phyloP scores from a whole-genome alignment of 2,888 invertebrate species.

The Spicauda simplicius region DNA sequence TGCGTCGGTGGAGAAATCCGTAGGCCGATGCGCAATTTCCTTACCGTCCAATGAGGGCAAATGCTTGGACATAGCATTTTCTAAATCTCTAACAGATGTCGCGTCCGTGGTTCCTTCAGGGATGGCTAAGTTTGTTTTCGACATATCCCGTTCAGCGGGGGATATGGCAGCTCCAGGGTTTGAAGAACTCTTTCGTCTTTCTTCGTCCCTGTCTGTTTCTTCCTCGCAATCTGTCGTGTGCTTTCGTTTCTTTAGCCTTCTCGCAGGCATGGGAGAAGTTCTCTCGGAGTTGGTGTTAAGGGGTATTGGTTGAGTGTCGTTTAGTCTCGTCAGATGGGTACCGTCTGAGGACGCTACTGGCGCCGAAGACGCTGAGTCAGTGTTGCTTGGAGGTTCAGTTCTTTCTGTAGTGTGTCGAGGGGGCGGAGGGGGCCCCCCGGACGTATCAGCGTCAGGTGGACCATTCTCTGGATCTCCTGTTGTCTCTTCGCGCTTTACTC shows the following conservation, averaged over 20 bases:
- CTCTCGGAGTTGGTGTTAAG: slow-evolving; percentile 72
- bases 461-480: slow-evolving; percentile 94
- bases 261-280: slow-evolving; percentile 86
- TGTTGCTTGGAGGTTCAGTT: slow-evolving; percentile 70
- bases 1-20: slow-evolving; percentile 95
- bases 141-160: slow-evolving; percentile 73
- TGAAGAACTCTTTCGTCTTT: slow-evolving; percentile 74
- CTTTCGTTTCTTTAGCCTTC: slow-evolving; percentile 84
- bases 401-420: slow-evolving; percentile 70
- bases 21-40: slow-evolving; percentile 88
- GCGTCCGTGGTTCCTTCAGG: slow-evolving; percentile 74
- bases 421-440: slow-evolving; percentile 70
- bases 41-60: slow-evolving; percentile 86
- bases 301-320: slow-evolving; percentile 72
- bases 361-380: slow-evolving; percentile 71
- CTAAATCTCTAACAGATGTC: slow-evolving; percentile 94
- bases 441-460: slow-evolving; percentile 92
- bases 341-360: slow-evolving; percentile 74
- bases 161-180: slow-evolving; percentile 73
- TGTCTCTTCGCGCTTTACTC: slow-evolving; percentile 93
- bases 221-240: slow-evolving; percentile 75
- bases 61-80: slow-evolving; percentile 98
- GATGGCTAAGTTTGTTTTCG: slow-evolving; percentile 69
- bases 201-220: slow-evolving; percentile 74
- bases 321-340: slow-evolving; percentile 75